Base-by-base conservation (phyloP, 2,888 invertebrate species). In the Luffia ferchaultella region DNA sequence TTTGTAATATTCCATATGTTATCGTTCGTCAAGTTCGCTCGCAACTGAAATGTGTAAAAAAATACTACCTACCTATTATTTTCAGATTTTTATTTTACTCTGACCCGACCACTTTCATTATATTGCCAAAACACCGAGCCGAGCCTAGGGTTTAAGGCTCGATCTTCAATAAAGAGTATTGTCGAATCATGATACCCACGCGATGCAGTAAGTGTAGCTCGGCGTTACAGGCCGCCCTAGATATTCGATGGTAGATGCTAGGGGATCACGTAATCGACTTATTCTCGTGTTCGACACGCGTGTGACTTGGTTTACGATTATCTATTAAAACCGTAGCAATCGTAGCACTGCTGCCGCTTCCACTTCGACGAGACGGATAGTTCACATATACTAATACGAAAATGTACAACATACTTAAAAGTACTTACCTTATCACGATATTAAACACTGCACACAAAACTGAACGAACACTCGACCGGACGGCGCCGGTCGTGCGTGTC, bases 31-130 rank as follows among this genome's bases (percentile, higher is more conserved):
- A 12, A 3, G 30, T 30, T 30, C 30, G 30, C 12, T 3, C 3
- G 62, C 76, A 76, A 78, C 73, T 68, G 73, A 79, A 75, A 73
- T 77, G 71, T 79, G 72, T 80, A 75, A 80, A 80, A 82, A 82
- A 80, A 82, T 76, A 67, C 77, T 82, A 75, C 79, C 71, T 77
- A 79, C 72, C 3, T 30, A 30, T 80, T 82, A 80, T 78, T 82
- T 80, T 82, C 78, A 80, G 80, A 79, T 82, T 83, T 80, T 83
- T 82, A 76, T 78, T 82, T 82, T 78, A 73, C 73, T 78, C 70
- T 77, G 75, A 71, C 78, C 80, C 64, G 75, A 78, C 72, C 75
- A 75, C 76, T 75, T 71, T 74, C 73, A 69, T 76, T 70, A 68
- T 62, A 64, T 66, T 71, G 64, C 62, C 72, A 67, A 62, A 65